These are phyloP conservation scores for Anomalospiza imberbis DNA, from an alignment of 2,797 vertebrate genomes.

Conservation along the genomic window DNA sequence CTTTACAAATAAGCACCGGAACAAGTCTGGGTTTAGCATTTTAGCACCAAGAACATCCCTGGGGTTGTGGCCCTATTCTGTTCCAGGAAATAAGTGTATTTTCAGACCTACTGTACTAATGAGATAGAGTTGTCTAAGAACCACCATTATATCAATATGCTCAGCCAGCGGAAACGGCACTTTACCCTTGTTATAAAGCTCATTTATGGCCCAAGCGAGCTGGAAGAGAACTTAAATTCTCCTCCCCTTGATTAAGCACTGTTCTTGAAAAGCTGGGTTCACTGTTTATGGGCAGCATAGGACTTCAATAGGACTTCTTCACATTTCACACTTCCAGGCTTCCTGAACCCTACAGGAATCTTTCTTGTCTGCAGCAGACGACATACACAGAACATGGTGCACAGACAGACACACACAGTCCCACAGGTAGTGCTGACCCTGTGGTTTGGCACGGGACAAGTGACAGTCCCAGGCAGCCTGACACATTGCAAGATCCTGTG, in stretches of 20 bases:
- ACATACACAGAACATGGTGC: neutral
- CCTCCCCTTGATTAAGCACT: neutral
- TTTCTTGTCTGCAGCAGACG: neutral
- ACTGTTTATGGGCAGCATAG: neutral
- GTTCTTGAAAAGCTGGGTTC: neutral
- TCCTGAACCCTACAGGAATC: neutral
- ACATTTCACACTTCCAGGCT: neutral
- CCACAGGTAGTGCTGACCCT: neutral
- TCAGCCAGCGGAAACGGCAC: neutral
- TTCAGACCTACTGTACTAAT: neutral
- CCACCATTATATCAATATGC: neutral
- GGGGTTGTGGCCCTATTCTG: neutral
- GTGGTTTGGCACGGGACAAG: neutral
- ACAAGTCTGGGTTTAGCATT: neutral
- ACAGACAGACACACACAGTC: rapidly evolving
- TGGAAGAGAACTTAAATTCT: neutral
- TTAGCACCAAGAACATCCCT: neutral
- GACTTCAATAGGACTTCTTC: neutral
- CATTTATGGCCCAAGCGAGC: neutral
- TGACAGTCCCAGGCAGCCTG: neutral
- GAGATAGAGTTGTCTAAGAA: neutral
- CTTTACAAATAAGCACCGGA: neutral
- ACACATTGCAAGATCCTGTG: neutral
- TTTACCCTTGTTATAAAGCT: neutral
- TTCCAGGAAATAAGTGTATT: neutral